These are phyloP conservation scores for Kryptopterus vitreolus DNA, from an alignment of 2,797 vertebrate species.

Conservation along the genomic window DNA sequence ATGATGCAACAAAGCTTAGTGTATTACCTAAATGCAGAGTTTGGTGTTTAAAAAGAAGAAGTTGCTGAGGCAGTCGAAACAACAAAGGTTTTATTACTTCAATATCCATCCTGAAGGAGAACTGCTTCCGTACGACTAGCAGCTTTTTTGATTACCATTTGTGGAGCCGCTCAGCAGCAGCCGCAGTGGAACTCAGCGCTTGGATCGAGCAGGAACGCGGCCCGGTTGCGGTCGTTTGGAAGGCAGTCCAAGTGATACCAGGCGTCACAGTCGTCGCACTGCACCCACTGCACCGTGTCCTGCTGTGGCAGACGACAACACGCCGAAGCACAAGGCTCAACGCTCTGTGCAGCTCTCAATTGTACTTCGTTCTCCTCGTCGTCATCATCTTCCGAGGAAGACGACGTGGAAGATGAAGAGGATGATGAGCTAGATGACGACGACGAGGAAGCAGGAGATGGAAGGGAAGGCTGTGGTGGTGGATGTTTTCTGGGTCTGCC, in stretches of 20 bases:
- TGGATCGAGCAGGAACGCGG: slow-evolving; percentile 74
- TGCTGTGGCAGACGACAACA: slow-evolving; percentile 79
- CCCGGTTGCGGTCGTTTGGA: slow-evolving; percentile 67
- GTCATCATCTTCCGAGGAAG: slow-evolving; percentile 39
- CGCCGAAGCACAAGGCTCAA: slow-evolving; percentile 77
- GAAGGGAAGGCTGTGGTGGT: slow-evolving; percentile 66
- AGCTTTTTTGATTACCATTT: not conserved
- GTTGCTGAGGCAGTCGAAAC: slow-evolving; percentile 1
- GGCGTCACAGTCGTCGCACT: slow-evolving; percentile 84
- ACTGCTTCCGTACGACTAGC: not conserved
- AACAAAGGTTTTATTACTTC: slow-evolving; percentile 19
- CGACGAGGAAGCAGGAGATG: slow-evolving; percentile 71
- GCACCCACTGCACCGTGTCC: slow-evolving; percentile 88
- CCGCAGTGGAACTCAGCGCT: slow-evolving; percentile 83
- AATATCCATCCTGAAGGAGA: not conserved
- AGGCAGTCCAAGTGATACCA: slow-evolving; percentile 85
- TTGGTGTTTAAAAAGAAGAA: slow-evolving; percentile 7
- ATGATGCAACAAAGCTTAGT: slow-evolving; percentile 7
- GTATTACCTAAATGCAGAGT: not conserved
- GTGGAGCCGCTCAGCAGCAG: slow-evolving; percentile 66
- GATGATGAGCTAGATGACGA: slow-evolving; percentile 67
- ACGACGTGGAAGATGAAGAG: slow-evolving; percentile 66
- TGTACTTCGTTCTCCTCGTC: slow-evolving; percentile 53
- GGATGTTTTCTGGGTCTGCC: slow-evolving; percentile 81
- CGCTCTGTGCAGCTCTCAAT: slow-evolving; percentile 21